phyloP scores from a whole-genome alignment of 2,797 vertebrate genomes.

The Lithobates sylvaticus region DNA sequence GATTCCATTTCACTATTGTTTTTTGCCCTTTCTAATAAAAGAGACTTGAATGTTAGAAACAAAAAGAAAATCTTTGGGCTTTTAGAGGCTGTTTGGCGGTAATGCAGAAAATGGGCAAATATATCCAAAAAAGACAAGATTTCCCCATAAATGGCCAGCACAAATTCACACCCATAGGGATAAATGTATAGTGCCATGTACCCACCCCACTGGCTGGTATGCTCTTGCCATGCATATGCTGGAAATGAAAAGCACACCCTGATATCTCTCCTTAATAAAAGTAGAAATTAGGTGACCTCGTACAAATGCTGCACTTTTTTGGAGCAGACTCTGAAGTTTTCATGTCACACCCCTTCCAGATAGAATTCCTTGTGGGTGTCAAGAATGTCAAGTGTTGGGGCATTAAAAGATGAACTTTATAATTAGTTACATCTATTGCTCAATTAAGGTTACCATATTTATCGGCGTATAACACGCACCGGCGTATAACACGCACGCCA shows the following conservation, averaged over 20 bases:
- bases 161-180: slow-evolving; percentile 14
- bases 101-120: too few species aligned
- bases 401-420: slow-evolving; percentile 49
- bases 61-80: too few species aligned
- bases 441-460: slow-evolving; percentile 45
- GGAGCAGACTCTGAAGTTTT: slow-evolving; percentile 33
- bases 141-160: neutral
- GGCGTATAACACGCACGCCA: too few species aligned
- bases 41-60: too few species aligned
- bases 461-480: too few species aligned
- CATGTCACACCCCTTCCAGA: slow-evolving; percentile 39
- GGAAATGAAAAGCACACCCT: slow-evolving; percentile 43
- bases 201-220: slow-evolving; percentile 50
- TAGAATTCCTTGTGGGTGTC: slow-evolving; percentile 47
- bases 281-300: slow-evolving; percentile 54
- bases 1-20: too few species aligned
- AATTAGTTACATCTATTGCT: slow-evolving; percentile 50
- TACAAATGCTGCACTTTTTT: slow-evolving; percentile 34
- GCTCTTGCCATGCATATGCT: slow-evolving; percentile 29
- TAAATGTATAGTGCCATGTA: slow-evolving; percentile 16
- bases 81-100: too few species aligned
- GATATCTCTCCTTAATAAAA: slow-evolving; percentile 47
- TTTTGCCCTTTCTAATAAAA: too few species aligned
- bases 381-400: slow-evolving; percentile 51
- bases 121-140: neutral